A percentile compares a stretch with the other conserved stretches of the same genome.
These are phyloP conservation scores for Damaliscus lunatus DNA, from an alignment of 2,113 vertebrate genomes.

Conservation along the genomic window DNA sequence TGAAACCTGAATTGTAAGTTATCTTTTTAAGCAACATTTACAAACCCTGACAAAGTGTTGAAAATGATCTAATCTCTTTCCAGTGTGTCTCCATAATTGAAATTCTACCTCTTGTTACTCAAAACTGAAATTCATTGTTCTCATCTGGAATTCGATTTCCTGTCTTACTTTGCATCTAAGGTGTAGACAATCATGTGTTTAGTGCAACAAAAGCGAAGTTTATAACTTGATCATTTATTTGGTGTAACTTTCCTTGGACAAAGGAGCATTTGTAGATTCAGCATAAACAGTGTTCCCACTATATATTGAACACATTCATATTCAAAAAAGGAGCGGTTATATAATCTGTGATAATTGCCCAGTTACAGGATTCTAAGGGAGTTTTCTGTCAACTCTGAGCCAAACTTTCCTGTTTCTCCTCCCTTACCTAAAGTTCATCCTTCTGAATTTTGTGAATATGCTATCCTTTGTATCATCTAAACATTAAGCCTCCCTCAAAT, in stretches of 20 bases:
- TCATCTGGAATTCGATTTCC: not conserved
- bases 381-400: not conserved
- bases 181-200: not conserved
- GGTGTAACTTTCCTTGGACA: not conserved
- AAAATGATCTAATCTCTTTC: not conserved
- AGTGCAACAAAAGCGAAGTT: not conserved
- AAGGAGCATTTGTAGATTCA: not conserved
- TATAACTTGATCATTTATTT: not conserved
- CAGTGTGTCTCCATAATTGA: not conserved
- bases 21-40: not conserved
- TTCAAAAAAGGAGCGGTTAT: not conserved
- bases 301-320: not conserved
- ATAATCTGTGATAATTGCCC: not conserved
- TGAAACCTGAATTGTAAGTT: not conserved
- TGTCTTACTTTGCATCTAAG: not conserved
- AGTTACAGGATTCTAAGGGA: not conserved
- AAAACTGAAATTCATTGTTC: not conserved
- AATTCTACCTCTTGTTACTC: not conserved
- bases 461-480: not conserved
- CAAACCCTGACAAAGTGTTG: not conserved
- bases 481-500: not conserved
- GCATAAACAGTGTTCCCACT: not conserved
- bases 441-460: conserved; percentile 23
- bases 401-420: not conserved
- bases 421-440: not conserved